Base-by-base conservation (phyloP, 2,888 invertebrate species). In the Callosobruchus maculatus region DNA sequence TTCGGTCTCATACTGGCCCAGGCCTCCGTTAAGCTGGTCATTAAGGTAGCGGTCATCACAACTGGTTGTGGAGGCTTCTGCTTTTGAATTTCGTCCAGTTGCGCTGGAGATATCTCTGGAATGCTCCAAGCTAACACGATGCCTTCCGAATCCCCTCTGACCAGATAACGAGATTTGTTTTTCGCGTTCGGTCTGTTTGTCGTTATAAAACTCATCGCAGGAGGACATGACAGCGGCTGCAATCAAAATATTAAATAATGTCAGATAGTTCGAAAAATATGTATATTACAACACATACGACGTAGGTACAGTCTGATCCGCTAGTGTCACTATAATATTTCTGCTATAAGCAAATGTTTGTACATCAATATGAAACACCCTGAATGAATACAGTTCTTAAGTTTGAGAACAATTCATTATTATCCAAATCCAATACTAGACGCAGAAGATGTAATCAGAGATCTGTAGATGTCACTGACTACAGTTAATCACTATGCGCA, bases 101-200 rank as follows among this genome's bases (percentile, higher is more conserved):
- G 91, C 1, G 92, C 90, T 72, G 90, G 88, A 0, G 93, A 92
- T 2, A 95, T 92, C 69, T 96, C 95, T 2, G 97, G 97, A 5
- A 98, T 93, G 74, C 91, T 92, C 98, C 98, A 98, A 5, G 96
- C 89, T 3, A 95, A 92, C 1, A 98, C 93, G 20, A 94, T 93
- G 0, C 98, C 98, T 80, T 95, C 95, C 0, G 97, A 97, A 86
- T 98, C 98, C 0, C 98, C 98, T 0, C 98, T 90, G 4, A 98
- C 86, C 68, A 96, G 85, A 81, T 95, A 90, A 77, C 93, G 89
- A 68, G 74, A 76, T 70, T 74, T 75, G 1, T 91, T 86, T 0
- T 91, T 88, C 78, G 92, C 93, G 70, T 91, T 92, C 21, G 93
- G 92, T 2, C 92, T 90, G 5, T 90, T 90, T 0, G 92, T 92